phyloP scores from a whole-genome alignment of 2,113 vertebrate genomes.

The Apaloderma vittatum region DNA sequence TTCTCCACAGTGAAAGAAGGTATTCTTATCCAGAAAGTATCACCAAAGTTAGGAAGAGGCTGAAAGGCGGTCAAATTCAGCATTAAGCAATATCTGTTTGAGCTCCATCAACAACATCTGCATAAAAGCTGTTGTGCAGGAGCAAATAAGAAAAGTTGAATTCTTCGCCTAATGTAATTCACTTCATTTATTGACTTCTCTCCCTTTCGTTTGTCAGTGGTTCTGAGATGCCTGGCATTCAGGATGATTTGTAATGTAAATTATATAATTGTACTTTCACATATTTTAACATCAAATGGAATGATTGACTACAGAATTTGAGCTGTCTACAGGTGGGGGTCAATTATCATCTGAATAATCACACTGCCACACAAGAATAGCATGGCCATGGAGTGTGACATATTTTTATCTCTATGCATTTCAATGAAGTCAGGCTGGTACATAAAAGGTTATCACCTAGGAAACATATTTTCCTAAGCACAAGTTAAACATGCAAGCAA shows the following conservation, averaged over 20 bases:
- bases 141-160: slow-evolving; percentile 81
- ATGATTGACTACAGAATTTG: slow-evolving; percentile 98
- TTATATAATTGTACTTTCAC: slow-evolving; percentile 92
- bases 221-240: slow-evolving; percentile 95
- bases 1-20: not conserved
- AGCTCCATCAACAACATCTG: slow-evolving; percentile 53
- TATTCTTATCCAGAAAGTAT: slow-evolving; percentile 10
- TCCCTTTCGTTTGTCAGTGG: slow-evolving; percentile 81
- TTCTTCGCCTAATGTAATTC: slow-evolving; percentile 90
- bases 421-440: slow-evolving; percentile 99
- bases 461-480: slow-evolving; percentile 99
- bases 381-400: slow-evolving; percentile 95
- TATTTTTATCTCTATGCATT: slow-evolving; percentile 99
- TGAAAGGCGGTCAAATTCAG: slow-evolving; percentile 27
- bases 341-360: slow-evolving; percentile 99
- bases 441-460: slow-evolving; percentile 99
- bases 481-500: slow-evolving; percentile 99
- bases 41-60: slow-evolving; percentile 32
- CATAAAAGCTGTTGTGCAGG: slow-evolving; percentile 73
- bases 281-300: slow-evolving; percentile 96
- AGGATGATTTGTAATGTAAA: slow-evolving; percentile 98
- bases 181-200: slow-evolving; percentile 88
- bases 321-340: slow-evolving; percentile 97
- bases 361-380: slow-evolving; percentile 90
- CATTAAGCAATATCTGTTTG: slow-evolving; percentile 38